Evolutionary conservation across 1,140 invertebrate genomes (phyloP), one percentile per base, ranked within the genome.

Genomic region (Gonatopus flavifemur): DNA sequence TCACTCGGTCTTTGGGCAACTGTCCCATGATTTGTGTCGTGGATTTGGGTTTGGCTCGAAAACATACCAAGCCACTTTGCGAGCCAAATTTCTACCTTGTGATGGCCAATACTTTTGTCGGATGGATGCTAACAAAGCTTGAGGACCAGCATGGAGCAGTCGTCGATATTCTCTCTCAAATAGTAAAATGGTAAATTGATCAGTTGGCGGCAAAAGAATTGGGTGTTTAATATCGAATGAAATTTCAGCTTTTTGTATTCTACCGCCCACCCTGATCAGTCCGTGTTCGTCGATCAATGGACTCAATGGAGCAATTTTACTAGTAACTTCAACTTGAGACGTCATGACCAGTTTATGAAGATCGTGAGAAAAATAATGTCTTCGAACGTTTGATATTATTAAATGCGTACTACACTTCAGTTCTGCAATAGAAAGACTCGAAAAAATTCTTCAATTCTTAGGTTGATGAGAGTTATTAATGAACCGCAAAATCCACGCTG

Each of bases 121-220:
- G 9, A 66, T 32, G 19, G 35, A 19, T 39, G 33, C 41, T 25
- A 67, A 31, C 3, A 60, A 33, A 10, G 51, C n/a, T 57, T 68
- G 62, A 13, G 51, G 31, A 13, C 64, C 67, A 6, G 49, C 45
- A 51, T 71, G 70, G 13, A 64, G 41, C 22, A 56, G 39, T 25
- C 32, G 22, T 4, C 20, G 4, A 28, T 72, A 18, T 47, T 40
- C 2, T 55, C 58, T 1, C 67, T 12, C 18, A 44, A 55, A 40
- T 55, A 16, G 7, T 39, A 35, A 25, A n/a, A n/a, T n/a, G n/a
- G n/a, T n/a, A n/a, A n/a, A n/a, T n/a, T n/a, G n/a, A n/a, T n/a
- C n/a, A n/a, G n/a, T n/a, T n/a, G n/a, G 18, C 20, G 15, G 61
- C 51, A 9, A 68, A 36, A 13, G 65, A 38, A 5, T 57, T 49